A percentile compares a stretch with the other conserved stretches of the same genome.
Evolutionary conservation across 2,888 invertebrate species (phyloP).

Genomic region (Synergus japonicus): DNA sequence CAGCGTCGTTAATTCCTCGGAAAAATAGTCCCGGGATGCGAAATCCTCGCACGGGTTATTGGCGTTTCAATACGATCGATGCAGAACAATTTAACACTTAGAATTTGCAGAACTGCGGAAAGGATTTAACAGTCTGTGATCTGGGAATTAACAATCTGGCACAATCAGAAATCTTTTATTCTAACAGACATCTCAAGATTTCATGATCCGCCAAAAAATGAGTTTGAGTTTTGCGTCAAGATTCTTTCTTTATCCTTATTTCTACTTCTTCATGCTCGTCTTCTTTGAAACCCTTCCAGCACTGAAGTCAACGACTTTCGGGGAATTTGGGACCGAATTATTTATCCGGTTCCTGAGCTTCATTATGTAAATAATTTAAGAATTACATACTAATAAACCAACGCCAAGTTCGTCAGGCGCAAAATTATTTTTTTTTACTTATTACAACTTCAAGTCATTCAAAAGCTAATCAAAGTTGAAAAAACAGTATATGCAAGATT

Average conservation of each 20-base stretch:
- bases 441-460: too few species aligned
- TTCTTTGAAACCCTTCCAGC: not conserved
- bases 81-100: conserved; percentile 4
- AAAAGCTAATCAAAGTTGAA: too few species aligned
- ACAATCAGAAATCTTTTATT: not conserved
- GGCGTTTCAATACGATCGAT: conserved; percentile 19
- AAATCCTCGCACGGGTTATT: conserved; percentile 14
- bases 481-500: too few species aligned
- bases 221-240: too few species aligned
- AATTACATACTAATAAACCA: too few species aligned
- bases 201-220: conserved; percentile 26
- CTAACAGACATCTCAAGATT: not conserved
- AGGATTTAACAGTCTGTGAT: not conserved
- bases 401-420: too few species aligned
- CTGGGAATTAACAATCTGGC: too few species aligned
- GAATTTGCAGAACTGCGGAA: not conserved
- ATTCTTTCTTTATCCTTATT: conserved; percentile 48
- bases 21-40: conserved; percentile 12
- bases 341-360: not conserved
- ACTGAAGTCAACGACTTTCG: not conserved
- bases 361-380: conserved; percentile 20
- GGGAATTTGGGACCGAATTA: not conserved
- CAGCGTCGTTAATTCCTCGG: conserved; percentile 25
- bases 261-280: not conserved
- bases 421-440: too few species aligned